phyloP scores from a whole-genome alignment of 1,140 invertebrate genomes.

The Heliothis virescens region DNA sequence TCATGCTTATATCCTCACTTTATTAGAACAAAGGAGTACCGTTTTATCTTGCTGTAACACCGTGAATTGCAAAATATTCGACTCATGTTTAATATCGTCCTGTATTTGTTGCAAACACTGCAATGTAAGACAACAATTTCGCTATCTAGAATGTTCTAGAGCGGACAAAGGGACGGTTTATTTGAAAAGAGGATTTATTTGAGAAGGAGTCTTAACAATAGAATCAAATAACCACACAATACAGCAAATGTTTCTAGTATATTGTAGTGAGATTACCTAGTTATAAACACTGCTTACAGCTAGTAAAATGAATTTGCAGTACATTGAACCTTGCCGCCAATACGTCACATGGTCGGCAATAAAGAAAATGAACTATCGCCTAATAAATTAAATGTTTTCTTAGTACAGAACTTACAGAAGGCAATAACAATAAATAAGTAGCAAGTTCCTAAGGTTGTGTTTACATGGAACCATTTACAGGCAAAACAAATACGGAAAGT shows the following conservation, averaged over 20 bases:
- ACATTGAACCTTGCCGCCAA: neutral
- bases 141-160: slow-evolving; percentile 22
- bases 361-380: slow-evolving; percentile 20
- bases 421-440: slow-evolving; percentile 23
- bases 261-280: neutral
- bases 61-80: slow-evolving; percentile 20
- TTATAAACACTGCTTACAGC: neutral
- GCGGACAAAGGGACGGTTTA: slow-evolving; percentile 14
- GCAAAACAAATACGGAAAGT: slow-evolving; percentile 9
- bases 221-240: slow-evolving; percentile 8
- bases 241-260: neutral
- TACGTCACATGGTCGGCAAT: slow-evolving; percentile 11
- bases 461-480: slow-evolving; percentile 4
- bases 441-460: neutral
- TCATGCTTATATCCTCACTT: slow-evolving; percentile 27
- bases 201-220: slow-evolving; percentile 11
- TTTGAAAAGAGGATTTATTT: slow-evolving; percentile 32
- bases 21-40: slow-evolving; percentile 33
- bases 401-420: neutral
- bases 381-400: slow-evolving; percentile 21
- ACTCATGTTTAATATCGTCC: slow-evolving; percentile 6
- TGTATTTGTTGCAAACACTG: slow-evolving; percentile 10
- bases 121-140: slow-evolving; percentile 16
- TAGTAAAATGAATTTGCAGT: slow-evolving; percentile 3
- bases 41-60: slow-evolving; percentile 14